Evolutionary conservation across 2,797 vertebrate species (phyloP).

Genomic region (Peromyscus nudipes): DNA sequence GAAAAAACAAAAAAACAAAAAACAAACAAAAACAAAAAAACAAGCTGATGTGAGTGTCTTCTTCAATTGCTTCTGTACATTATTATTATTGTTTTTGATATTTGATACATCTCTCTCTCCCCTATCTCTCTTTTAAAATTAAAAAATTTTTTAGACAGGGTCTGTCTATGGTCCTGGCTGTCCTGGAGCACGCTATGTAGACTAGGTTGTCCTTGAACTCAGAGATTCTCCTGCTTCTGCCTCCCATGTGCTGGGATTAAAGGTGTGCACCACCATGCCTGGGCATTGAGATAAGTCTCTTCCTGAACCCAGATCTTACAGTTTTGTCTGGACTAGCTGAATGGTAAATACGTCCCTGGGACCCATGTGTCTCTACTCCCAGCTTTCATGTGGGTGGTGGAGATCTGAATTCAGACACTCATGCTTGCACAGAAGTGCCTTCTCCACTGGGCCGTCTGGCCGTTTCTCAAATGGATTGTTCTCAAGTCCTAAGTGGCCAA

Average conservation of each 20-base stretch:
- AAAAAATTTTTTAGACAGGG: neutral
- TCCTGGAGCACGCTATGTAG: neutral
- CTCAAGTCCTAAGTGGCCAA: neutral
- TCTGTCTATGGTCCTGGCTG: neutral
- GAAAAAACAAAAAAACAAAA: neutral
- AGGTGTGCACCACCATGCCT: neutral
- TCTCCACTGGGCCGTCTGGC: neutral
- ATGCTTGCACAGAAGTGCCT: neutral
- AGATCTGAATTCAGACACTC: neutral
- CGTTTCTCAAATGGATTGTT: neutral
- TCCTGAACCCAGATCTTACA: neutral
- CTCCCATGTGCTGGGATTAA: neutral
- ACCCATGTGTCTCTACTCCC: neutral
- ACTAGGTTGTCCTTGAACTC: neutral
- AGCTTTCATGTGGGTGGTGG: neutral
- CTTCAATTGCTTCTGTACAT: neutral
- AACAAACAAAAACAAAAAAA: too few species aligned
- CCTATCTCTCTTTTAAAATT: neutral
- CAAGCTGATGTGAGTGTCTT: neutral
- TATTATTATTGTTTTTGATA: neutral
- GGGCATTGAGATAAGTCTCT: neutral
- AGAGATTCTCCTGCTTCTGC: neutral
- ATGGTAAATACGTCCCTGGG: neutral
- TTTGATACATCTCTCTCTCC: too few species aligned
- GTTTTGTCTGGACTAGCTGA: neutral